Evolutionary conservation across 2,888 invertebrate species (phyloP), one percentile per base, ranked within the genome.

Genomic region (Heliconius charithonia): DNA sequence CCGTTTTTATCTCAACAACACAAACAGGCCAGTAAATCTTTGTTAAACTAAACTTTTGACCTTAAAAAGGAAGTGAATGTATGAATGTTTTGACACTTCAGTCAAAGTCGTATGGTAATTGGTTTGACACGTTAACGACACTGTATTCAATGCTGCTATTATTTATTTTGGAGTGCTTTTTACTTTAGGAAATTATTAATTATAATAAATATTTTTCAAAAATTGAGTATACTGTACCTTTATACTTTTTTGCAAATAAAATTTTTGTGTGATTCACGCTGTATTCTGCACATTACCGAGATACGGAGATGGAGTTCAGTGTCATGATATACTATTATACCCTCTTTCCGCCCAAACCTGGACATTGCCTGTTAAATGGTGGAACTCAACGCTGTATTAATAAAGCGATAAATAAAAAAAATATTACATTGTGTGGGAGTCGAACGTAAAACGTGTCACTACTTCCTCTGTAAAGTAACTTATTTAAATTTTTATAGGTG

Each of bases 41-140:
- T 70, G 51, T 29, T 56, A 59, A 72, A 59, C 32, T 59, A 59
- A 59, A 71, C 32, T n/a, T 72, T 72, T 72, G 74, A 77, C 74
- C 77, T 74, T 45, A 51, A 56, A 69, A 37, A 62, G 67, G 75
- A 80, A 78, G 75, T 77, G 77, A 66, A 37, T 51, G 12, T 32
- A 51, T 41, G 70, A 63, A 79, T 70, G 72, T 62, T 78, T 75
- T 80, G 75, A 78, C 80, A 80, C 80, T 75, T 62, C 75, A n/a
- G 66, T 80, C 77, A 80, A 75, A 65, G 25, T 45, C 22, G 29
- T 80, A 66, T 67, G 71, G 66, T 67, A 67, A 71, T 66, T 25
- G 59, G 62, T 45, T 56, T 16, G 27, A 67, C 62, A 19, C 75
- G 79, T 80, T 77, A 32, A 10, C 56, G 69, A 65, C 10, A 13